Evolutionary conservation across 2,888 invertebrate species (phyloP).

Genomic region (Marronus borbonicus): DNA sequence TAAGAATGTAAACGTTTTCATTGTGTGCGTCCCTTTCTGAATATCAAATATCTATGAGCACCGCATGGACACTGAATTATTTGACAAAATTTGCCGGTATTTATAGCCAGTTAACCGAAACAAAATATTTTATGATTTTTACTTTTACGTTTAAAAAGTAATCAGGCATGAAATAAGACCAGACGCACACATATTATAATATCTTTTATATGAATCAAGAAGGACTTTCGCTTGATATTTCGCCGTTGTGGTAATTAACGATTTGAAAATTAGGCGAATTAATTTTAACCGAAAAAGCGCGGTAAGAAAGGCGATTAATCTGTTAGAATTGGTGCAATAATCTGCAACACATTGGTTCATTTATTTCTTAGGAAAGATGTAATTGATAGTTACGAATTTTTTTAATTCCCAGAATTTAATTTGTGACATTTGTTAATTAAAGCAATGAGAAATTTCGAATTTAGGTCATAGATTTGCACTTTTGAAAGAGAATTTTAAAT

Average conservation of each 20-base stretch:
- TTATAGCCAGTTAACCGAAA: conserved; percentile 23
- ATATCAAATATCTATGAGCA: not conserved
- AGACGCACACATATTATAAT: conserved; percentile 8
- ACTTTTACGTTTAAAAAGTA: not conserved
- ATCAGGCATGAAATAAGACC: conserved; percentile 20
- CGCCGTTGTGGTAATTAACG: not conserved
- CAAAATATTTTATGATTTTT: conserved; percentile 5
- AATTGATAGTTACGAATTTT: not conserved
- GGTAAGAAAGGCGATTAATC: not conserved
- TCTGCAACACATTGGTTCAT: not conserved
- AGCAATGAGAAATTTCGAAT: no score
- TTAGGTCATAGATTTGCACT: no score
- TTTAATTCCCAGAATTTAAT: not conserved
- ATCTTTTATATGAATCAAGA: conserved; percentile 22
- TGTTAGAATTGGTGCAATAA: not conserved
- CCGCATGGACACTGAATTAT: conserved; percentile 20
- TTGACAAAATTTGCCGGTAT: not conserved
- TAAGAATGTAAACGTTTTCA: not conserved
- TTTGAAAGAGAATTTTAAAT: no score
- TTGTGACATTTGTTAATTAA: no score
- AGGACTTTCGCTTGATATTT: conserved; percentile 17
- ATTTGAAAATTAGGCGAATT: not conserved
- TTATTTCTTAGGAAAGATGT: not conserved
- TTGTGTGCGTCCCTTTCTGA: not conserved
- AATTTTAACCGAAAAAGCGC: not conserved